Conservation (phyloP, 2,888 invertebrate genomes). For the Homarus gammarus region DNA sequence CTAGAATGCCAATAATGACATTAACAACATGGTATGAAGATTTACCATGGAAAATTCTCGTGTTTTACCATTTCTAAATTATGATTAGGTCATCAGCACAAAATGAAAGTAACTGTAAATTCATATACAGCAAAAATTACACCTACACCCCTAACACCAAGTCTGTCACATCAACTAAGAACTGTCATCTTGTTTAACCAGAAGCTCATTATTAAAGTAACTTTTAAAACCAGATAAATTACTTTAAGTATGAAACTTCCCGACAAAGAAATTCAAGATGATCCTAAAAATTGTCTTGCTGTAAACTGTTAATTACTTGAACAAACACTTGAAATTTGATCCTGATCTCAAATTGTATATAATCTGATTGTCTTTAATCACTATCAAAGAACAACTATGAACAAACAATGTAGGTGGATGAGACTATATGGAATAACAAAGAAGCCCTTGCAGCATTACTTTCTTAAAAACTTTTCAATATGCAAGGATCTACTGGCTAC, state of each 20-base stretch:
- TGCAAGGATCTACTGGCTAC: constrained; percentile 58
- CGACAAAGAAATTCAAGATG: constrained; percentile 33
- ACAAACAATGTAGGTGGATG: constrained; percentile 57
- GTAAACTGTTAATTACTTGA: constrained; percentile 3
- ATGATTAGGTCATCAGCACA: constrained; percentile 70
- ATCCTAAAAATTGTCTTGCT: constrained; percentile 26
- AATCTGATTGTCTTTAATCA: constrained; percentile 66
- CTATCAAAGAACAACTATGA: constrained; percentile 66
- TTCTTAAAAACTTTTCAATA: constrained; percentile 46
- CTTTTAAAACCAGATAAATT: constrained; percentile 47
- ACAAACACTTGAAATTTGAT: constrained; percentile 47
- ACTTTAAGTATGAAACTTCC: constrained; percentile 42
- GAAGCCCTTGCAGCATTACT: constrained; percentile 37
- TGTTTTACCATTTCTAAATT: background rate
- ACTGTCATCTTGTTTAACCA: constrained; percentile 45
- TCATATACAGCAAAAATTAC: constrained; percentile 71
- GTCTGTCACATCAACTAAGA: constrained; percentile 74
- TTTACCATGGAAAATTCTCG: background rate
- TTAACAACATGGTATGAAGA: background rate
- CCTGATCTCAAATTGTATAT: constrained; percentile 43
- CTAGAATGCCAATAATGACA: constrained; percentile 24
- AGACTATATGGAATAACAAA: constrained; percentile 63
- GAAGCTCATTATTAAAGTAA: constrained; percentile 52
- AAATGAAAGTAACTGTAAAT: constrained; percentile 63
- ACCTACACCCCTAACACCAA: constrained; percentile 74